These are phyloP conservation scores for Columba guinea DNA, from an alignment of 2,797 vertebrate genomes.

Conservation along the genomic window DNA sequence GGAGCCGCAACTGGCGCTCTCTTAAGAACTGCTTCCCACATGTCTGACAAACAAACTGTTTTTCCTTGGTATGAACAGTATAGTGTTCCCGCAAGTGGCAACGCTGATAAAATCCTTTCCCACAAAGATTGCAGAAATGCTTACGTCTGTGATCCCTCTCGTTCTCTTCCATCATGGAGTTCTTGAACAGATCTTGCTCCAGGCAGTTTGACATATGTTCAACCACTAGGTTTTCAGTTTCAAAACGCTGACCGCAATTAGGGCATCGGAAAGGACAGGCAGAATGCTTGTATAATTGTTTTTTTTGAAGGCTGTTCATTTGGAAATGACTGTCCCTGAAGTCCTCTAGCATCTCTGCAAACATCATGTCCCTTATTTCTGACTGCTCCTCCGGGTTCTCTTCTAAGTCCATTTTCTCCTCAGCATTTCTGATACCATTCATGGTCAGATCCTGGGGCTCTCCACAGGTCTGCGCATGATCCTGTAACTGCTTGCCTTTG, in stretches of 20 bases:
- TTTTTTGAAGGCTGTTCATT: conserved; percentile 76
- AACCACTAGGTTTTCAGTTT: conserved; percentile 88
- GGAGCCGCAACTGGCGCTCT: conserved; percentile 94
- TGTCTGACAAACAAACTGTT: conserved; percentile 97
- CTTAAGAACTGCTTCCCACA: conserved; percentile 98
- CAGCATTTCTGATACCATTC: conserved; percentile 83
- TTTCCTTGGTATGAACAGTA: conserved; percentile 98
- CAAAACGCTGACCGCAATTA: conserved; percentile 90
- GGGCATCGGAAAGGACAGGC: conserved; percentile 89
- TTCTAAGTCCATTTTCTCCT: conserved; percentile 85
- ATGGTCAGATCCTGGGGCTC: conserved; percentile 89
- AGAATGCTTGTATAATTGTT: conserved; percentile 81
- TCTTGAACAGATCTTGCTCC: conserved; percentile 90
- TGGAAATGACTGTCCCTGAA: conserved; percentile 77
- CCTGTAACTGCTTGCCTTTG: conserved; percentile 95
- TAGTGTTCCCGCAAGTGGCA: conserved; percentile 99
- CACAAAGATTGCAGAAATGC: conserved; percentile 97
- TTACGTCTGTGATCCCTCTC: conserved; percentile 94
- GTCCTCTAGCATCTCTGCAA: conserved; percentile 83
- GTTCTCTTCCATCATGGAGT: conserved; percentile 83
- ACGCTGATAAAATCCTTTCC: conserved; percentile 97
- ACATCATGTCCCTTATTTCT: conserved; percentile 83
- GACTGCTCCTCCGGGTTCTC: conserved; percentile 81
- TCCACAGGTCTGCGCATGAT: conserved; percentile 93
- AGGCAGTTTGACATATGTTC: conserved; percentile 92